Evolutionary conservation across 2,113 vertebrate species (phyloP).

Genomic region (Montifringilla adamsi): DNA sequence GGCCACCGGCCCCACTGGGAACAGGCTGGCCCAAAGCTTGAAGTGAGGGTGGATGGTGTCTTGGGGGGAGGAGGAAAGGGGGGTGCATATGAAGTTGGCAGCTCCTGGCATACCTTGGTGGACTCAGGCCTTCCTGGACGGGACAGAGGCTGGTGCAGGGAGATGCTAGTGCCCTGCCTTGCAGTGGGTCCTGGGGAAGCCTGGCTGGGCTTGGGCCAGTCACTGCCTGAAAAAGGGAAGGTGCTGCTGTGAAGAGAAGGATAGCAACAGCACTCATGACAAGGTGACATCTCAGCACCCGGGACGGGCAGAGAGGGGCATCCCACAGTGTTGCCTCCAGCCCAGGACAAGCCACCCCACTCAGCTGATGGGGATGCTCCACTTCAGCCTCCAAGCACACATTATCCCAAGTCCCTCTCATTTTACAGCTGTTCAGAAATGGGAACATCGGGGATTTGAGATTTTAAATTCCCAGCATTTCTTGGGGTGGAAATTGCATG

Average conservation of each 20-base stretch:
- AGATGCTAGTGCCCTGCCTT: constrained; percentile 60
- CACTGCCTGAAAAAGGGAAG: constrained; percentile 48
- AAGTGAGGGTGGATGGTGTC: not conserved
- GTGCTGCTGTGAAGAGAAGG: not conserved
- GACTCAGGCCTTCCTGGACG: constrained; percentile 74
- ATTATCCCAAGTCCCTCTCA: not conserved
- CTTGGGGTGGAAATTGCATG: not conserved
- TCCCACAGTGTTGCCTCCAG: rapidly evolving
- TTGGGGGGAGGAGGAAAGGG: not conserved
- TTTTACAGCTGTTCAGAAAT: not conserved
- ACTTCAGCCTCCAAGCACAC: not conserved
- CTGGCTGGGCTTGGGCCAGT: constrained; percentile 46
- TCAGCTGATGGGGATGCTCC: not conserved
- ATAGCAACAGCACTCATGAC: not conserved
- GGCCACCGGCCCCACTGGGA: not conserved
- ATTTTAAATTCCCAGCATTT: not conserved
- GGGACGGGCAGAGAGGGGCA: rapidly evolving
- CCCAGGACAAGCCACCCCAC: not conserved
- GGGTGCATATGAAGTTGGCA: not conserved
- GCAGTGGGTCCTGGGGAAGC: not conserved
- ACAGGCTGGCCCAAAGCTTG: not conserved
- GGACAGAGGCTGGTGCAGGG: constrained; percentile 63
- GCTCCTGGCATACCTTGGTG: constrained; percentile 77
- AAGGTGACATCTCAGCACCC: not conserved
- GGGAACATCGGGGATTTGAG: not conserved